Evolutionary conservation across 2,888 invertebrate genomes (phyloP), one percentile per base, ranked within the genome.

Genomic region (Cerceris rybyensis): DNA sequence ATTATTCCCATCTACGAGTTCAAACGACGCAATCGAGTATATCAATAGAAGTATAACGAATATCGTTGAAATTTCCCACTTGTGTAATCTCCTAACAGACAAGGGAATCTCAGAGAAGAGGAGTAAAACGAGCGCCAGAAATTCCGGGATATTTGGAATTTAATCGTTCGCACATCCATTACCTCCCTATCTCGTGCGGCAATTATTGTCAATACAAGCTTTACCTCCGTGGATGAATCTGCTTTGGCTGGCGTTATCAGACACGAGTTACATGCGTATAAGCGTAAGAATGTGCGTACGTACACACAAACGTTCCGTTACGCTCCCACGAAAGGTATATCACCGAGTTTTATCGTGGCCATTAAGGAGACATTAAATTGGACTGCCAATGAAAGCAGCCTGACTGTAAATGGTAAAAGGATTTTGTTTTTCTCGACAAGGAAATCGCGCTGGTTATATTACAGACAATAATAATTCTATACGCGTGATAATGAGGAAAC

Each of bases 281-380:
- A 65, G 52, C 46, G 58, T 41, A 50, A 7, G 50, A 42, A 54
- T 60, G 69, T 61, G 68, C 68, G 57, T 61, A 60, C 42, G 54
- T 69, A 57, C 61, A 71, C 80, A 71, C 58, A 46, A 16, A 66
- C 58, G 55, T 69, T 66, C 75, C 60, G 71, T 73, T 78, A 58
- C 60, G 71, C 69, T 74, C 80, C 59, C 76, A 76, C 70, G 75
- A 55, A 75, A 68, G 75, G 75, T 77, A 75, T 87, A 85, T 84
- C 78, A 73, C 46, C 61, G 69, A 68, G 73, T 49, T 88, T 88
- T 88, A 88, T 88, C 88, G 81, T 72, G n/a, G 80, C 80, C 88
- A 88, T 88, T 88, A 88, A 87, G 83, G 78, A 72, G 82, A 84
- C 87, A 85, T 87, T 85, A 85, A 86, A 86, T 82, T 75, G 72